Evolutionary conservation across 2,113 vertebrate species (phyloP).

Genomic region (Carollia perspicillata): DNA sequence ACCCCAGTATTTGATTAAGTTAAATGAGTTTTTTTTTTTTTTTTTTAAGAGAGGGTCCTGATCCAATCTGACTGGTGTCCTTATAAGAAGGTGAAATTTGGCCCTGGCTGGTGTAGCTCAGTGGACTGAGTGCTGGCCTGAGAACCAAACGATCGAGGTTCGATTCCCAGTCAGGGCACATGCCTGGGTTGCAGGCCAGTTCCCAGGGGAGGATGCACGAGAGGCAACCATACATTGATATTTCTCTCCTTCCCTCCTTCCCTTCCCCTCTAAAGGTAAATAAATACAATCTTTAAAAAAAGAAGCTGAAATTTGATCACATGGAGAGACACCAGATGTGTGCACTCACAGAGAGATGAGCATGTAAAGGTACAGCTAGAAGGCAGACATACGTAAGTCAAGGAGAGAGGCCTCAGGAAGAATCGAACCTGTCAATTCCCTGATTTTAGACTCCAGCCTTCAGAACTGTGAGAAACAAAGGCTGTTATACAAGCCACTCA

Average conservation of each 20-base stretch:
- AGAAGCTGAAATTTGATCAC: too few relatives aligned
- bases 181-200: too few relatives aligned
- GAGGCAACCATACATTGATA: too few relatives aligned
- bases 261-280: too few relatives aligned
- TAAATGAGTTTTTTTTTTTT: not conserved
- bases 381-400: not conserved
- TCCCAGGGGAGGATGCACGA: too few relatives aligned
- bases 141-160: too few relatives aligned
- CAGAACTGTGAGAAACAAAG: not conserved
- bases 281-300: too few relatives aligned
- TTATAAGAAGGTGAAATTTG: not conserved
- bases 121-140: too few relatives aligned
- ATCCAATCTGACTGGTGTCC: not conserved
- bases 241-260: too few relatives aligned
- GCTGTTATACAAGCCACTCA: not conserved
- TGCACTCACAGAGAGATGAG: not conserved
- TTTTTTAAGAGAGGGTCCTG: not conserved
- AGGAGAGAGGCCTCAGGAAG: not conserved
- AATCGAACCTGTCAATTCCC: not conserved
- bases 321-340: not conserved
- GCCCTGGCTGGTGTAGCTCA: too few relatives aligned
- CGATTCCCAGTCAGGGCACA: too few relatives aligned
- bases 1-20: not conserved
- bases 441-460: not conserved
- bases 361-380: not conserved